These are phyloP conservation scores for Sturnira hondurensis DNA, from an alignment of 2,113 vertebrate genomes.

Conservation along the genomic window DNA sequence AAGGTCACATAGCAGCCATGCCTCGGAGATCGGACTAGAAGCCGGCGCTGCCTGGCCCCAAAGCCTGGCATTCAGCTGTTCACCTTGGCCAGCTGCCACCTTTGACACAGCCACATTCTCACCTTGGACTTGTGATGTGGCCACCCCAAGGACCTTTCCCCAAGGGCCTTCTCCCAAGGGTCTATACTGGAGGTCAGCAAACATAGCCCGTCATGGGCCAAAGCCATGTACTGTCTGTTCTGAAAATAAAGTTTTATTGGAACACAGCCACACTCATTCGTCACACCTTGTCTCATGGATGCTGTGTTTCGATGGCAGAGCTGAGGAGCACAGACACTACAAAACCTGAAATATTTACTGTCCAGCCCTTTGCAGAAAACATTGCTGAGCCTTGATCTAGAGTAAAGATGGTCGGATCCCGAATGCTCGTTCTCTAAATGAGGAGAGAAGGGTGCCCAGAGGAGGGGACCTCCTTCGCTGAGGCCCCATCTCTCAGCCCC, in stretches of 20 bases:
- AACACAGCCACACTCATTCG: fast-evolving
- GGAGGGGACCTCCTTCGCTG: not conserved
- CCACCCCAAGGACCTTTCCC: not conserved
- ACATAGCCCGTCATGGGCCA: fast-evolving
- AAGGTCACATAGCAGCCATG: not conserved
- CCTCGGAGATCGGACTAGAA: not conserved
- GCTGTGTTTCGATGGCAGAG: fast-evolving
- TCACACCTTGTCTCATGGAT: fast-evolving
- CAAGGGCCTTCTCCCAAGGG: not conserved
- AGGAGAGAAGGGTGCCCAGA: fast-evolving
- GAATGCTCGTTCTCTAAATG: not conserved
- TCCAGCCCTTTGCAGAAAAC: not conserved
- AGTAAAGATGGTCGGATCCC: not conserved
- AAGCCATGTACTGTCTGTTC: not conserved
- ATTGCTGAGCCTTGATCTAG: not conserved
- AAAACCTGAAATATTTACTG: too few species aligned
- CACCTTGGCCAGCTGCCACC: fast-evolving
- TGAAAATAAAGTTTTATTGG: not conserved
- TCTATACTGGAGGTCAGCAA: not conserved
- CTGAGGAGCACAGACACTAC: fast-evolving
- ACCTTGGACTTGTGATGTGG: fast-evolving
- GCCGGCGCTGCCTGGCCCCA: not conserved
- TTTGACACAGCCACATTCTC: not conserved
- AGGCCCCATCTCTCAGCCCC: not conserved
- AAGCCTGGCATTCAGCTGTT: not conserved